Conservation (phyloP, 2,797 vertebrate species). For the Cichlasoma orientale region DNA sequence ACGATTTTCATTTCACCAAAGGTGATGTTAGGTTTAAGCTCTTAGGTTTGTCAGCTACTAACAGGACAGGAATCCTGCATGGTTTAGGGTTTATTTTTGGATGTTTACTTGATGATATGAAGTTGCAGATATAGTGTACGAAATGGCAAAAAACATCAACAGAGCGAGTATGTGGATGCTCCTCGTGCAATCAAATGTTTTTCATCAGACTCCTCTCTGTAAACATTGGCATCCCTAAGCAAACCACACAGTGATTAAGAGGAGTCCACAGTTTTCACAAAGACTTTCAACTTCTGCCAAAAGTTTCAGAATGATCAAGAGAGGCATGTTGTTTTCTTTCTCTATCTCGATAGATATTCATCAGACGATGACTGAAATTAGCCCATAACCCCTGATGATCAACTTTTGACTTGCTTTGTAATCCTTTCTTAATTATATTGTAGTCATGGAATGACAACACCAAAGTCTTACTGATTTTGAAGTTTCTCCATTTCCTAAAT, state of each 20-base stretch:
- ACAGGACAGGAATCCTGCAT: conserved; percentile 48
- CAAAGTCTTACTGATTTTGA: conserved; percentile 41
- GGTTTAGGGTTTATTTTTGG: conserved; percentile 59
- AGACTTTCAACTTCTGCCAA: conserved; percentile 76
- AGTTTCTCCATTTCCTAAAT: conserved; percentile 31
- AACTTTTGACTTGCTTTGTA: conserved; percentile 52
- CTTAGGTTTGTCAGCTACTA: conserved; percentile 48
- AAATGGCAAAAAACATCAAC: conserved; percentile 55
- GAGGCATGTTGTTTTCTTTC: conserved; percentile 70
- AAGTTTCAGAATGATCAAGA: conserved; percentile 75
- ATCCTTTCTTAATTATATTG: conserved; percentile 44
- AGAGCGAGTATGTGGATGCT: conserved; percentile 57
- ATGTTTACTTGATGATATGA: conserved; percentile 54
- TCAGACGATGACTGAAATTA: conserved; percentile 61
- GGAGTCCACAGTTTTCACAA: conserved; percentile 59
- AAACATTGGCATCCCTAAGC: conserved; percentile 75
- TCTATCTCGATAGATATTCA: conserved; percentile 65
- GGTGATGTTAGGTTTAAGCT: conserved; percentile 46
- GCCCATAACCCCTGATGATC: conserved; percentile 40
- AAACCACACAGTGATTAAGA: conserved; percentile 77
- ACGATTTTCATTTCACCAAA: conserved; percentile 44
- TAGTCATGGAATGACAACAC: conserved; percentile 28
- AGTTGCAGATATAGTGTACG: conserved; percentile 41
- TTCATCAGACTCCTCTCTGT: conserved; percentile 75
- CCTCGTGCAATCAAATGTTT: conserved; percentile 73